These are phyloP conservation scores for Bungarus multicinctus DNA, from an alignment of 2,113 vertebrate species.

Conservation along the genomic window DNA sequence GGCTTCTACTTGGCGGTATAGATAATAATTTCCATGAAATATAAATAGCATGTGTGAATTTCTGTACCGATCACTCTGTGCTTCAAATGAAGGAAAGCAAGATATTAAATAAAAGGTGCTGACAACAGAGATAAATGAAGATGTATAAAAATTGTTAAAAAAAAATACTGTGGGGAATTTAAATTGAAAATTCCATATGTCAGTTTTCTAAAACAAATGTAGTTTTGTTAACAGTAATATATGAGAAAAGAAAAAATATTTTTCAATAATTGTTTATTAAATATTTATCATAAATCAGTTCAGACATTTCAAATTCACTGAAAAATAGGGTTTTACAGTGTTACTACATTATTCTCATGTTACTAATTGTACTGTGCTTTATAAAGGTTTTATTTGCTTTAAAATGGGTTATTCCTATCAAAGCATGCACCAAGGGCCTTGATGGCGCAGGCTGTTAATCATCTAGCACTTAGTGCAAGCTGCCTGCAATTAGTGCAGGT, in stretches of 20 bases:
- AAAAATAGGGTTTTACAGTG: background rate
- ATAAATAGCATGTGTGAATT: background rate
- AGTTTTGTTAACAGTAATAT: no score
- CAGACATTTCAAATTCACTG: no score
- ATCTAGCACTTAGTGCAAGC: no score
- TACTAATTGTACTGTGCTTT: background rate
- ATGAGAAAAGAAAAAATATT: no score
- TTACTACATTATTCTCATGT: background rate
- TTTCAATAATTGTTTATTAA: no score
- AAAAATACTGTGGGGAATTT: background rate
- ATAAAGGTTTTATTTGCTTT: background rate
- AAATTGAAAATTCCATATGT: background rate
- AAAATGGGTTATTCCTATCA: background rate
- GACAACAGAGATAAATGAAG: background rate
- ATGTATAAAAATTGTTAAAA: background rate
- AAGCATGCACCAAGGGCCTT: background rate
- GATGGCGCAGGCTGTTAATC: no score
- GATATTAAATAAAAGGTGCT: background rate
- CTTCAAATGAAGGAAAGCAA: background rate
- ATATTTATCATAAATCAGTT: no score
- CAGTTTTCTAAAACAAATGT: no score
- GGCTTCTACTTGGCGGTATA: background rate
- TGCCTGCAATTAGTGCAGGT: no score
- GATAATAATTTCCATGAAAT: background rate
- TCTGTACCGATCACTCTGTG: background rate